phyloP scores from a whole-genome alignment of 2,888 invertebrate species.

The Leptopilina syphax region DNA sequence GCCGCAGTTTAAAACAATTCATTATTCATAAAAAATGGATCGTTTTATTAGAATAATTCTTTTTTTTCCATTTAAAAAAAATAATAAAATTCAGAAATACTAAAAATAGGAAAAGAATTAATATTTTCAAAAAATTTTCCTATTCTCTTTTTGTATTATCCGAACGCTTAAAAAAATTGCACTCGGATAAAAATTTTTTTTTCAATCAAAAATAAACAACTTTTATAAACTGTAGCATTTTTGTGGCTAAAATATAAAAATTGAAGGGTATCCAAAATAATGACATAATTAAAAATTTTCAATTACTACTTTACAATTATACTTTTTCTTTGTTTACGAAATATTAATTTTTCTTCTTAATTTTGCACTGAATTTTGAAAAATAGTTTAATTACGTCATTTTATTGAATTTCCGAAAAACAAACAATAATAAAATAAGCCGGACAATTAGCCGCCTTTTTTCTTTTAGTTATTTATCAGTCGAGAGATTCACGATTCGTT shows the following conservation, averaged over 20 bases:
- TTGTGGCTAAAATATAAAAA: background rate
- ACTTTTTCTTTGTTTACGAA: too few relatives aligned
- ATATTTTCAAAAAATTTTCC: background rate
- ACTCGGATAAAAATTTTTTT: background rate
- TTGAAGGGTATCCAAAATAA: background rate
- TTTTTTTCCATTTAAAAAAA: constrained; percentile 9
- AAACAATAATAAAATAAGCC: constrained; percentile 2
- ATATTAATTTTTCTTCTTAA: too few relatives aligned
- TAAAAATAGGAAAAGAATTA: background rate
- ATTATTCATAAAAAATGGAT: background rate
- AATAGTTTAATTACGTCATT: background rate
- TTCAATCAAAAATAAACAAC: constrained; percentile 10
- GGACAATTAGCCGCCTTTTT: constrained; percentile 7
- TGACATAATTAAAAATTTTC: background rate
- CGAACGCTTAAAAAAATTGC: background rate
- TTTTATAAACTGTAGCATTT: background rate
- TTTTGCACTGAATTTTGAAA: background rate
- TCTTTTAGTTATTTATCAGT: constrained; percentile 24
- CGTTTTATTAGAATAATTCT: background rate
- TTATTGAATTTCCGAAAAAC: background rate
- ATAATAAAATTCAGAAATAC: background rate
- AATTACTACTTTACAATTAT: background rate
- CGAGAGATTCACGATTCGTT: constrained; percentile 29
- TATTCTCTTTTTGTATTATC: background rate
- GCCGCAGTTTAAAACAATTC: background rate